These are phyloP conservation scores for Panulirus ornatus DNA, from an alignment of 1,140 invertebrate genomes.

Conservation along the genomic window DNA sequence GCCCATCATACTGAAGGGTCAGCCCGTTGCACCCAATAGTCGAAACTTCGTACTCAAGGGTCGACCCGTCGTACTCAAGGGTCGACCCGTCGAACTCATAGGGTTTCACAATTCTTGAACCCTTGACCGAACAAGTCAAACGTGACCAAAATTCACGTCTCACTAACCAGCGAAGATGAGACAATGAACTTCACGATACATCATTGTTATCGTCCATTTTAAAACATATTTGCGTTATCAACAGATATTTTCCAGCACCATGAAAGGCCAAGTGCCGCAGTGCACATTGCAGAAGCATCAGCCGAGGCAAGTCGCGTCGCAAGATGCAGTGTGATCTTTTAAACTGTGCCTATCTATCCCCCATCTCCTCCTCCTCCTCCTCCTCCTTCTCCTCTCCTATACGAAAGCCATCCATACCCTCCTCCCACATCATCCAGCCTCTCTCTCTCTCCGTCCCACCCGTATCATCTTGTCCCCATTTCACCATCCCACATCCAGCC, in stretches of 20 bases:
- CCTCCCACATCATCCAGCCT: neutral
- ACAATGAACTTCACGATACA: neutral
- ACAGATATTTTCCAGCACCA: neutral
- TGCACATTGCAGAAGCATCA: neutral
- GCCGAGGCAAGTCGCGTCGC: neutral
- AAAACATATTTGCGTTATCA: neutral
- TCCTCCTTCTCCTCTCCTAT: neutral
- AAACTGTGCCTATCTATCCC: neutral
- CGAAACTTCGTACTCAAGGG: too few species aligned
- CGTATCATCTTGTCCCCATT: neutral
- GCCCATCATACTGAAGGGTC: too few species aligned
- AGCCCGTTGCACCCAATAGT: too few species aligned
- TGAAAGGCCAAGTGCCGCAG: neutral
- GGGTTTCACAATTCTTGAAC: too few species aligned
- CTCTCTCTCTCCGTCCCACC: neutral
- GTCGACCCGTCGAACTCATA: too few species aligned
- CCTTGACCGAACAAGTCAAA: too few species aligned
- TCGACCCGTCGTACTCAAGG: too few species aligned
- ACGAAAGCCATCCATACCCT: neutral
- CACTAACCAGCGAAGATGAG: too few species aligned
- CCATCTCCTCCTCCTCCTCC: slow-evolving; percentile 4
- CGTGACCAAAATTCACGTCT: too few species aligned
- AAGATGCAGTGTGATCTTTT: neutral
- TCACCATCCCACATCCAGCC: neutral
- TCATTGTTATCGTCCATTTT: neutral